Evolutionary conservation across 1,140 invertebrate genomes (phyloP).

Genomic region (Ectropis grisescens): DNA sequence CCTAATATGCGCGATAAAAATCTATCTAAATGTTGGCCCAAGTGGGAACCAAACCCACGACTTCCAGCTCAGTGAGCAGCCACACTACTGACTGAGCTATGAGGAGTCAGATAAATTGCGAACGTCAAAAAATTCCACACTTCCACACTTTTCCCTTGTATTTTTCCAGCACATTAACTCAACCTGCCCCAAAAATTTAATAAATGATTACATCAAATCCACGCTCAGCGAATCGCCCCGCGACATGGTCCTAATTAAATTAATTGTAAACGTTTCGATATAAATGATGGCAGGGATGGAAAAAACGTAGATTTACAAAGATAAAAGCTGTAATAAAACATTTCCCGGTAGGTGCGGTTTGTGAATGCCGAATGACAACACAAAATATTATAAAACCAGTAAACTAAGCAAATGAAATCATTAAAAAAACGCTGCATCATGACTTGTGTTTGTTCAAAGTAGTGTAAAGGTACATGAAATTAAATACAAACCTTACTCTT

Average conservation of each 20-base stretch:
- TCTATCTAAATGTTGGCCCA: no score
- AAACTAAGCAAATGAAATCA: no score
- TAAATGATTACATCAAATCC: slow-evolving; percentile 49
- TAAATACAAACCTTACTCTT: no score
- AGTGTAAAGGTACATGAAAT: no score
- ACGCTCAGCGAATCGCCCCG: slow-evolving; percentile 18
- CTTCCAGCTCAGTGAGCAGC: no score
- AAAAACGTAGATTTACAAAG: slow-evolving; percentile 52
- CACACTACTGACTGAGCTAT: no score
- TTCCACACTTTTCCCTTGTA: not conserved
- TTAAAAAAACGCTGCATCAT: no score
- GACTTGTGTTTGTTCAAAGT: no score
- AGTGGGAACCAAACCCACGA: no score
- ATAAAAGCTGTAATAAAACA: slow-evolving; percentile 63
- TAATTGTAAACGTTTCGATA: slow-evolving; percentile 61
- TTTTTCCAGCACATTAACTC: slow-evolving; percentile 1
- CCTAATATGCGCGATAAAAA: no score
- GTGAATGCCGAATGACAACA: slow-evolving; percentile 13
- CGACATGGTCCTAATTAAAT: slow-evolving; percentile 61
- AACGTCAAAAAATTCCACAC: not conserved
- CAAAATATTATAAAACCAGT: no score
- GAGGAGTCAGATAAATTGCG: not conserved
- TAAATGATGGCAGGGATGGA: slow-evolving; percentile 48
- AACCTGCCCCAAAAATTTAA: slow-evolving; percentile 36
- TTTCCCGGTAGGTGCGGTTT: slow-evolving; percentile 34